Evolutionary conservation across 1,140 invertebrate genomes (phyloP), one percentile per base, ranked within the genome.

Genomic region (Araneus ventricosus): DNA sequence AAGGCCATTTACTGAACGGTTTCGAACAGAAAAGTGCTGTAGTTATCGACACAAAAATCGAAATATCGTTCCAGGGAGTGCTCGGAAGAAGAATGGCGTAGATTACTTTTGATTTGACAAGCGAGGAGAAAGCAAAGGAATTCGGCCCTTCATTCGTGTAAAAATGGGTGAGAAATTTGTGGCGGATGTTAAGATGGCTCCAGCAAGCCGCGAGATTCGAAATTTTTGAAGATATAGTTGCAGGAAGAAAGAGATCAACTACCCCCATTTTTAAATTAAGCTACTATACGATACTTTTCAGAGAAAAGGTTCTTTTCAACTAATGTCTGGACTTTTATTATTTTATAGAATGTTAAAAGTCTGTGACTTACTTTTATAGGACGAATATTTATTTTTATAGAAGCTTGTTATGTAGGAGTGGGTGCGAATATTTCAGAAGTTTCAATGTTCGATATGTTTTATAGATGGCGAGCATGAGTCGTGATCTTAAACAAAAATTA

Each of bases 1-100:
- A 67, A 75, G 34, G 30, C 3, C 27, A 75, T 37, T 75, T 37
- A 17, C 20, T 5, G 67, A 75, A 37, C 34, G 30, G 27, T 75
- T 52, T 75, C 67, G 30, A 75, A 75, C 67, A 75, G 30, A 75
- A n/a, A 37, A 37, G 30, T 34, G 30, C 27, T 1, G 27, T 34
- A 75, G 67, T 20, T 75, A 75, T 75, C 67, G 67, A 75, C 67
- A 75, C 67, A 20, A 75, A 75, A 75, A 75, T 75, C 67, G 67
- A 75, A 75, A 75, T 37, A 75, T 75, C 67, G 27, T 75, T 37
- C 30, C 17, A 4, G 10, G 3, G 67, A 75, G 67, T 75, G 30
- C 27, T 75, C 17, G 67, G 67, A 75, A 75, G 67, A 75, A 75
- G 20, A 37, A 75, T 75, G 67, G 67, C 10, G 67, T 34, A 75